Evolutionary conservation across 2,888 invertebrate genomes (phyloP).

Genomic region (Tiphia femorata): DNA sequence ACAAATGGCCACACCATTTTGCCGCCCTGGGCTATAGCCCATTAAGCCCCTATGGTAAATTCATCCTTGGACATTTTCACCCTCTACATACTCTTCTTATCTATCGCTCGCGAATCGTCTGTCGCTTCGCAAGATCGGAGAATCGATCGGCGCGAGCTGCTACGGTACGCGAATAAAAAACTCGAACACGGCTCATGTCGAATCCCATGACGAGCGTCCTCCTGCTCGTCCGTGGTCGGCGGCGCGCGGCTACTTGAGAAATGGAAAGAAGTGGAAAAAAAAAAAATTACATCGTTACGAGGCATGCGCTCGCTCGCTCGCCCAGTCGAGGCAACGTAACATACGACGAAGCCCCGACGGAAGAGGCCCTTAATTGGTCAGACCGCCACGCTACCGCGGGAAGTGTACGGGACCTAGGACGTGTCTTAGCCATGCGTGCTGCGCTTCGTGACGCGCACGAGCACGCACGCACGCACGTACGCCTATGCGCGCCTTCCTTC

Average conservation of each 20-base stretch:
- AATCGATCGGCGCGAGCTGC: too few relatives aligned
- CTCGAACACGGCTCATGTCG: too few relatives aligned
- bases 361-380: constrained; percentile 66
- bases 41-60: too few relatives aligned
- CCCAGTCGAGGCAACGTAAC: constrained; percentile 21
- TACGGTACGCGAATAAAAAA: too few relatives aligned
- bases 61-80: too few relatives aligned
- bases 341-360: constrained; percentile 45
- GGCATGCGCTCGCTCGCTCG: constrained; percentile 17
- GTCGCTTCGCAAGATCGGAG: too few relatives aligned
- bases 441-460: constrained; percentile 15
- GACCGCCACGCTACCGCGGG: constrained; percentile 60
- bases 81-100: too few relatives aligned
- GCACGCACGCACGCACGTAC: constrained; percentile 20
- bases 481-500: constrained; percentile 2
- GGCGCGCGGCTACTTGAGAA: background rate
- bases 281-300: constrained; percentile 41
- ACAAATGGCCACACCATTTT: too few relatives aligned
- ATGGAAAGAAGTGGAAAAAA: background rate
- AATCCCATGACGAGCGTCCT: too few relatives aligned
- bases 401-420: constrained; percentile 67
- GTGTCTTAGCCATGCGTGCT: constrained; percentile 51
- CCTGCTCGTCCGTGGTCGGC: background rate
- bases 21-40: too few relatives aligned
- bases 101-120: too few relatives aligned